Conservation (phyloP, 2,888 invertebrate genomes). For the Epirrhoe alternata region DNA sequence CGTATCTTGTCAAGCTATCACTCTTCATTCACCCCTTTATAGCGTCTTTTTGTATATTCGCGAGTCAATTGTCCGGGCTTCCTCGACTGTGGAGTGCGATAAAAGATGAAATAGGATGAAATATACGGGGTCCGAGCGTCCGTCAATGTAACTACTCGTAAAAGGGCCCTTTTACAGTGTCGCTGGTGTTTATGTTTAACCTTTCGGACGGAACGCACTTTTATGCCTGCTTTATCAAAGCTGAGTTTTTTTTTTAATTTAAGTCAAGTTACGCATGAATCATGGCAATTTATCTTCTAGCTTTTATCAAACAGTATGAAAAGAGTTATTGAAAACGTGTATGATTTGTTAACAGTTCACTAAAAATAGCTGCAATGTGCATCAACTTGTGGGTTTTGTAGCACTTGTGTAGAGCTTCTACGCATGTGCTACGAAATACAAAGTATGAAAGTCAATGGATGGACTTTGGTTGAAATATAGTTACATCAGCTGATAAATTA, state of each 20-base stretch:
- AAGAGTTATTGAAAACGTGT: neutral
- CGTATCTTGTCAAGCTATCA: slow-evolving; percentile 50
- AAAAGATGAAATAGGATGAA: slow-evolving; percentile 76
- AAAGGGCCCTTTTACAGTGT: slow-evolving; percentile 47
- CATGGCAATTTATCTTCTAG: slow-evolving; percentile 7
- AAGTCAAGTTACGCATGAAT: slow-evolving; percentile 7
- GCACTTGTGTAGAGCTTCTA: neutral
- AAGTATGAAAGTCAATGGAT: neutral
- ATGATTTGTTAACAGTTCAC: neutral
- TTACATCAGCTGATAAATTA: too few relatives aligned
- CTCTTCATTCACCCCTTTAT: slow-evolving; percentile 50
- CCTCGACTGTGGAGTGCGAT: slow-evolving; percentile 67
- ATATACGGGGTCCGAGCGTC: slow-evolving; percentile 63
- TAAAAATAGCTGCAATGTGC: neutral
- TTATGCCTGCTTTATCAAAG: slow-evolving; percentile 41
- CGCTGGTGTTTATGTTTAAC: slow-evolving; percentile 53
- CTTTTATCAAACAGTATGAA: too few relatives aligned
- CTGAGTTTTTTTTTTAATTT: slow-evolving; percentile 33
- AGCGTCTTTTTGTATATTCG: slow-evolving; percentile 59
- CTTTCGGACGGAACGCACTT: slow-evolving; percentile 40
- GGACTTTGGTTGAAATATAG: too few relatives aligned
- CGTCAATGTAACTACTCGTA: slow-evolving; percentile 61
- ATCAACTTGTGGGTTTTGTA: neutral
- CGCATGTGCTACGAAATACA: neutral
- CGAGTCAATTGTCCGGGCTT: slow-evolving; percentile 67